These are phyloP conservation scores for Plebejus argus DNA, from an alignment of 2,888 invertebrate species.

Conservation along the genomic window DNA sequence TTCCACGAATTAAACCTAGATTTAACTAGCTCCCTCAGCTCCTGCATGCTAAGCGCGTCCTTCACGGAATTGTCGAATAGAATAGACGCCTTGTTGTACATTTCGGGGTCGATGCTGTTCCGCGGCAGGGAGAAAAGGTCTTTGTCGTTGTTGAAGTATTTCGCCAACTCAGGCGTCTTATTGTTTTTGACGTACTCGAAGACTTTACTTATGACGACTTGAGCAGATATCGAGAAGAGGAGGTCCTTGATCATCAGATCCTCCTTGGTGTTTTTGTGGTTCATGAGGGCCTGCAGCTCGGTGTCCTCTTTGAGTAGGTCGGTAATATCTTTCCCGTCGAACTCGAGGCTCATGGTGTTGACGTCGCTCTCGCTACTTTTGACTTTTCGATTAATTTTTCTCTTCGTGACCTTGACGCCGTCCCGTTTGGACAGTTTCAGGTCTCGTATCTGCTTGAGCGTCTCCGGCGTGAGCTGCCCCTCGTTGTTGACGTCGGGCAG, in stretches of 20 bases:
- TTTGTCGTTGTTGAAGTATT: conserved; percentile 60
- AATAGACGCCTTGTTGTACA: conserved; percentile 60
- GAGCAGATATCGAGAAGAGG: conserved; percentile 65
- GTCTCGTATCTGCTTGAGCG: conserved; percentile 72
- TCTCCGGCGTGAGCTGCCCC: conserved; percentile 71
- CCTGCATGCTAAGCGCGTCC: conserved; percentile 66
- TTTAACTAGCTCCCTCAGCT: conserved; percentile 59
- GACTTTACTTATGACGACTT: conserved; percentile 69
- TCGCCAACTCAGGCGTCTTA: conserved; percentile 60
- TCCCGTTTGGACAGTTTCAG: conserved; percentile 69
- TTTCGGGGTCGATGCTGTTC: conserved; percentile 57
- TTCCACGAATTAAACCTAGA: conserved; percentile 67
- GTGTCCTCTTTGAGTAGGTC: conserved; percentile 65
- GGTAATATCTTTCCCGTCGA: conserved; percentile 62
- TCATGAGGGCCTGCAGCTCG: conserved; percentile 58
- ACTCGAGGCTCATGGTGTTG: conserved; percentile 53
- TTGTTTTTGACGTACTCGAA: conserved; percentile 67
- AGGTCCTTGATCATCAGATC: conserved; percentile 59
- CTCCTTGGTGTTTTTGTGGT: conserved; percentile 59
- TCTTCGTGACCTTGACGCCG: conserved; percentile 69
- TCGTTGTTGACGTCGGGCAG: conserved; percentile 67
- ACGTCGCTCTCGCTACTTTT: conserved; percentile 62
- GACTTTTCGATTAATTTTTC: conserved; percentile 63
- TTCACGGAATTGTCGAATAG: conserved; percentile 68
- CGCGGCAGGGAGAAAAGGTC: conserved; percentile 56